Percentiles rank a stretch among this genome's conserved stretches.
phyloP scores from a whole-genome alignment of 2,797 vertebrate genomes.

The Potorous gilbertii region DNA sequence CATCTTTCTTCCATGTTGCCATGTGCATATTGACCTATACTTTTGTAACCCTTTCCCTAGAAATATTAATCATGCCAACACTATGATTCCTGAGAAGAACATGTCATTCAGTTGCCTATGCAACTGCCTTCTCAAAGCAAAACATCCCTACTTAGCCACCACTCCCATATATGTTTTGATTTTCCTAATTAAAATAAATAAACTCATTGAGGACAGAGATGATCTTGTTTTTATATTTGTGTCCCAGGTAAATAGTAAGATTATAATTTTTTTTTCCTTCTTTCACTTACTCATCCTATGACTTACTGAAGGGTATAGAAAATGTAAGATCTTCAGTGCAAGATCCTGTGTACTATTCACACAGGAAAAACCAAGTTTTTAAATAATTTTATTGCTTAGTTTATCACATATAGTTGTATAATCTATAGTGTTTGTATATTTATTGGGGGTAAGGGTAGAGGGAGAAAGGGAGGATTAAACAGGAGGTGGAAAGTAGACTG shows the following conservation, averaged over 20 bases:
- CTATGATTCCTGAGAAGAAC: neutral
- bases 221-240: neutral
- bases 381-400: neutral
- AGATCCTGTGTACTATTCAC: neutral
- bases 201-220: neutral
- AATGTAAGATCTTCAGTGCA: neutral
- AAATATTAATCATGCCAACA: neutral
- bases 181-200: neutral
- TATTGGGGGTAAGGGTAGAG: neutral
- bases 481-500: neutral
- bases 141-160: too few species aligned
- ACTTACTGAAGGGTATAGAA: neutral
- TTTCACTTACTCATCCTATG: neutral
- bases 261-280: neutral
- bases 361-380: neutral
- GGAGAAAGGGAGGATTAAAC: neutral
- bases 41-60: neutral
- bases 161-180: neutral
- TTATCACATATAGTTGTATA: neutral
- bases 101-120: neutral
- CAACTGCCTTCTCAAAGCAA: neutral
- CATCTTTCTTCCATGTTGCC: neutral
- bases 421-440: neutral
- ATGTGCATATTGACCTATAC: neutral
- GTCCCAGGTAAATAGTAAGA: neutral